A percentile compares a stretch with the other conserved stretches of the same genome.
Evolutionary conservation across 2,888 invertebrate species (phyloP).

Genomic region (Erynnis tages): DNA sequence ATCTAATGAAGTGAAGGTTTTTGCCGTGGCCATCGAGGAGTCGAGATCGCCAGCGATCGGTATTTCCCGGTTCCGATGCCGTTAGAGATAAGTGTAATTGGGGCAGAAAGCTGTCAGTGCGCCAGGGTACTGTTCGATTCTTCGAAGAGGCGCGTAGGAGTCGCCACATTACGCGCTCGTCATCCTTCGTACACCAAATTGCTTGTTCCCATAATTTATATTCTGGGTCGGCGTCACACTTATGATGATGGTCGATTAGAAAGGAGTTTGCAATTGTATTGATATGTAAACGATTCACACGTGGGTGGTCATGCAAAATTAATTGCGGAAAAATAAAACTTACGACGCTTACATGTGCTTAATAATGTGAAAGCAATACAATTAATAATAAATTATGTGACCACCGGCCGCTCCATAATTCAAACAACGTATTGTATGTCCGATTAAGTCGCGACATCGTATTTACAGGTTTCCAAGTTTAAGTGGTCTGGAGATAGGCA

Average conservation of each 20-base stretch:
- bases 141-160: constrained; percentile 73
- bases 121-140: constrained; percentile 69
- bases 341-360: constrained; percentile 22
- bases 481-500: constrained; percentile 12
- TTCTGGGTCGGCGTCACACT: constrained; percentile 77
- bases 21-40: constrained; percentile 3
- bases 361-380: constrained; percentile 20
- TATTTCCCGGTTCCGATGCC: constrained; percentile 33
- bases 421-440: constrained; percentile 10
- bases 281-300: constrained; percentile 52
- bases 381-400: constrained; percentile 13
- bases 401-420: constrained; percentile 15
- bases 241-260: constrained; percentile 71
- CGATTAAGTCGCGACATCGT: constrained; percentile 13
- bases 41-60: constrained; percentile 19
- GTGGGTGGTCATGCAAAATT: constrained; percentile 59
- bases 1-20: not conserved
- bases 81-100: constrained; percentile 53
- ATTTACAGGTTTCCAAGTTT: constrained; percentile 16
- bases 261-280: constrained; percentile 73
- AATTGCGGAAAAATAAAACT: constrained; percentile 43
- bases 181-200: constrained; percentile 76
- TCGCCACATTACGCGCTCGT: constrained; percentile 55
- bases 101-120: constrained; percentile 65
- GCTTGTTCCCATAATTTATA: constrained; percentile 76